Conservation (phyloP, 2,113 vertebrate species). For the Microcebus tavaratra region DNA sequence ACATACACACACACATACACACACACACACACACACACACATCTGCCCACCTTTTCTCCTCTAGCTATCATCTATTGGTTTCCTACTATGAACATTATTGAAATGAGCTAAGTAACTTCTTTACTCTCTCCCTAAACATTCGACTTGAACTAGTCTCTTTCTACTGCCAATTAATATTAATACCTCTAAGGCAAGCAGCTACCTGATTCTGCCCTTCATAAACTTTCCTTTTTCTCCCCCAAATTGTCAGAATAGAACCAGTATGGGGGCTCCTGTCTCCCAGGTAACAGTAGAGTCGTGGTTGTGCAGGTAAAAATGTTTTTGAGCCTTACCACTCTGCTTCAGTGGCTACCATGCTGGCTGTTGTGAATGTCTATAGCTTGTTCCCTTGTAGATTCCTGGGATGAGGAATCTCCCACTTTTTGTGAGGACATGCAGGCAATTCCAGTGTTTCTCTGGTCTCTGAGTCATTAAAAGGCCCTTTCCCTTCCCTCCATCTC, state of each 20-base stretch:
- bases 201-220: background rate
- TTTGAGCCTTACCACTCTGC: background rate
- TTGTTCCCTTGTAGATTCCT: background rate
- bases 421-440: background rate
- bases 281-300: background rate
- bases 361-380: background rate
- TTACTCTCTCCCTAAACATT: background rate
- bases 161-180: background rate
- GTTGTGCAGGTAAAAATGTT: background rate
- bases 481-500: background rate
- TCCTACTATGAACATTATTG: background rate
- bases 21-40: too few relatives aligned
- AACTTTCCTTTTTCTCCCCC: background rate
- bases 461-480: background rate
- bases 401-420: background rate
- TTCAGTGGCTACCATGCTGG: background rate
- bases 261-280: background rate
- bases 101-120: constrained; percentile 2
- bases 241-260: background rate
- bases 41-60: background rate
- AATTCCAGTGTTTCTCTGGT: background rate
- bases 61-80: background rate
- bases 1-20: too few relatives aligned
- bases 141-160: background rate
- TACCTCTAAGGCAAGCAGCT: background rate